phyloP scores from a whole-genome alignment of 1,140 invertebrate species.

The Phthorimaea operculella region DNA sequence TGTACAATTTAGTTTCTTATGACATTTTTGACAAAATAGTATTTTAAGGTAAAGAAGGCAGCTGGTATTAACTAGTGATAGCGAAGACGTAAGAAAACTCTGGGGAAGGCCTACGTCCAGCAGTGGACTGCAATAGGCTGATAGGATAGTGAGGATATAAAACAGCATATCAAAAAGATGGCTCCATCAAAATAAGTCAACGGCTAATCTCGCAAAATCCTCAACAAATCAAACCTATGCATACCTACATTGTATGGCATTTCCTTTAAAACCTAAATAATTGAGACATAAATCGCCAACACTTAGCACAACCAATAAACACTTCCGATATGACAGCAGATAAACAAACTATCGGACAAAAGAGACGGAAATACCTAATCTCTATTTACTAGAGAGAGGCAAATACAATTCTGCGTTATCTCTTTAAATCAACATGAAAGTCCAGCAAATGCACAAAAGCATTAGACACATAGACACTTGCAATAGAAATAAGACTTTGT shows the following conservation, averaged over 20 bases:
- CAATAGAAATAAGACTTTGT: not conserved
- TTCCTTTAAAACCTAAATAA: conserved; percentile 3
- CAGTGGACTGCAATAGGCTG: too few relatives aligned
- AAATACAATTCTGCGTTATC: conserved; percentile 39
- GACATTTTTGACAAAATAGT: too few relatives aligned
- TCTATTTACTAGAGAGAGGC: conserved; percentile 38
- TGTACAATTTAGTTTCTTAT: too few relatives aligned
- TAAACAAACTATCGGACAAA: conserved; percentile 17
- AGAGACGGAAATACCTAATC: conserved; percentile 27
- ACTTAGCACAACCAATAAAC: conserved; percentile 3
- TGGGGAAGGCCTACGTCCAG: too few relatives aligned
- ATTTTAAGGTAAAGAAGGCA: too few relatives aligned
- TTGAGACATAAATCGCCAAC: conserved; percentile 7
- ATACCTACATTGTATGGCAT: not conserved
- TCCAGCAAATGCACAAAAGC: not conserved
- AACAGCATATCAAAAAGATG: too few relatives aligned
- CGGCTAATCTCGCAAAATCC: too few relatives aligned
- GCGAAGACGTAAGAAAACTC: too few relatives aligned
- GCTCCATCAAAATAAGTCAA: too few relatives aligned
- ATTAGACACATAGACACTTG: not conserved
- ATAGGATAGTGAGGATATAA: too few relatives aligned
- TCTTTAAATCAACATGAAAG: conserved; percentile 34
- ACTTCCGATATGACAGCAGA: conserved; percentile 1
- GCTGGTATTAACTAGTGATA: too few relatives aligned
- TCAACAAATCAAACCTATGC: too few relatives aligned